phyloP scores from a whole-genome alignment of 2,113 vertebrate genomes.

The Mustela nigripes region DNA sequence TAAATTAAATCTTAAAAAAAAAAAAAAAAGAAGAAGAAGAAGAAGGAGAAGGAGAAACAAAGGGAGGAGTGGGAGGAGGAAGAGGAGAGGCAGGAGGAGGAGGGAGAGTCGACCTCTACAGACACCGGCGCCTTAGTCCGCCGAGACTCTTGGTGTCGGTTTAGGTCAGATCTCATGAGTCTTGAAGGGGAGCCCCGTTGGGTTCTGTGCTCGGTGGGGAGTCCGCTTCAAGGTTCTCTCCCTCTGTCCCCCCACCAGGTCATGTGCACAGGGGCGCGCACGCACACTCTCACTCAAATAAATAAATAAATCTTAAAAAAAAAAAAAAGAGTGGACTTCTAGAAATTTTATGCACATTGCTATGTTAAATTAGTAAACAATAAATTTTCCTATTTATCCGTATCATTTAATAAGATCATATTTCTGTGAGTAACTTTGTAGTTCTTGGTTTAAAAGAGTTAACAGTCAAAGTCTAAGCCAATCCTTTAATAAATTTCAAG shows the following conservation, averaged over 20 bases:
- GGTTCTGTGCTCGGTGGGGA: neutral
- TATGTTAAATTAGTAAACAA: neutral
- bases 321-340: neutral
- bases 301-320: neutral
- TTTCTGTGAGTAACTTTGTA: neutral
- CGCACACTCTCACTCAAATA: neutral
- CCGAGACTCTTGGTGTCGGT: neutral
- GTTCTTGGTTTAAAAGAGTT: neutral
- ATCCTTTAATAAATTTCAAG: neutral
- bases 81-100: no score
- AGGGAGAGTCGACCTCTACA: neutral
- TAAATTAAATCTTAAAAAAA: no score
- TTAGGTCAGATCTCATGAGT: neutral
- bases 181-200: neutral
- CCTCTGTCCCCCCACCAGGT: neutral
- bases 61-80: no score
- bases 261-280: fast-evolving
- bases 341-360: neutral
- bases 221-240: neutral
- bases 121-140: neutral
- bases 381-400: neutral
- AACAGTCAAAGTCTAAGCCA: neutral
- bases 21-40: no score
- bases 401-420: neutral
- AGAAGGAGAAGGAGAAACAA: no score